Evolutionary conservation across 2,797 vertebrate genomes (phyloP), one percentile per base, ranked within the genome.

Genomic region (Eidolon dupreanum): DNA sequence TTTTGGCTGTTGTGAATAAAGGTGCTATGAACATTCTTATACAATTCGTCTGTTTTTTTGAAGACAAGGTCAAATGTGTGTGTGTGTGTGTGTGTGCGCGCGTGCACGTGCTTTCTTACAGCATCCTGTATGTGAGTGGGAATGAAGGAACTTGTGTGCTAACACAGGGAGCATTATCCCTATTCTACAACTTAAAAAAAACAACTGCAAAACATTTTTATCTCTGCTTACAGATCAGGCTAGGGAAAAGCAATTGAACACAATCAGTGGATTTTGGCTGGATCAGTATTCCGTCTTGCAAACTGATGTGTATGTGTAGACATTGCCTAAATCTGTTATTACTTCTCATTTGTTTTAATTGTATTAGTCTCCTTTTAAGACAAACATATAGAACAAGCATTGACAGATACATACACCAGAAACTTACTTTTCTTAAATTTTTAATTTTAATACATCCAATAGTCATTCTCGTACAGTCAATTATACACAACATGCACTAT

Each of bases 121-220:
- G 9, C 20, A 36, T 79, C 26, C 43, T 85, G 9, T 24, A 91
- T 53, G 20, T 81, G 5, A 79, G 38, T 24, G 4, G 38, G 55
- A 82, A 90, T 68, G 16, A 88, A 75, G 20, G 20, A 31, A 65
- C 10, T 22, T 85, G 3, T 16, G 24, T 77, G 65, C 38, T 57
- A 89, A 71, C 53, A 68, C 36, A 77, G 38, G 53, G 15, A 33
- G 28, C 43, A 81, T 92, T 65, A 70, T 77, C 22, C 28, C 9
- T 82, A 82, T 74, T 94, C 57, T 93, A 84, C 96, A 83, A 83
- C 74, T 74, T 92, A 8, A 59, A 73, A 59, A 93, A n/a, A 10
- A 49, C 13, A 49, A 49, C 46, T 4, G 4, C 41, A 49, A 49
- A 13, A 66, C 49, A 55, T 7, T 90, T 71, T 88, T 89, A 19